A percentile compares a stretch with the other conserved stretches of the same genome.
Evolutionary conservation across 2,888 invertebrate species (phyloP).

Genomic region (Gonocerus acuteangulatus): DNA sequence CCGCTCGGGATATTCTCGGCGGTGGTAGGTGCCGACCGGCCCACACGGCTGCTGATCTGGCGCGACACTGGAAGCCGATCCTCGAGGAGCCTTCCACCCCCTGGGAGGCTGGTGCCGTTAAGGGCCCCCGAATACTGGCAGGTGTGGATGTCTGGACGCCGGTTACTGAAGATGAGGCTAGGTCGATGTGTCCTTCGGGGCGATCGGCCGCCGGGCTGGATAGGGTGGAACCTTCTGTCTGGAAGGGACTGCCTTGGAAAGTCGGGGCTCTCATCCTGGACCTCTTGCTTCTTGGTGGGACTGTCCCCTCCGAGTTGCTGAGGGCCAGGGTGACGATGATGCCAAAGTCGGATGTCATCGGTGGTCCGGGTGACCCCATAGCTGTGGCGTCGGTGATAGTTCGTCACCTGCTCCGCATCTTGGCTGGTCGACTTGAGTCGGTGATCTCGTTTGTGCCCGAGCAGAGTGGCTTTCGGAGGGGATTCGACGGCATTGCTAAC

Average conservation of each 20-base stretch:
- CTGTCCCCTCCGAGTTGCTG: not conserved
- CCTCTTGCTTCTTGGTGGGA: not conserved
- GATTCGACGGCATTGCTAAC: slow-evolving; percentile 1
- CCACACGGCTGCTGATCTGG: no score
- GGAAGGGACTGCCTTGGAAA: slow-evolving; percentile 28
- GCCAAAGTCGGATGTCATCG: not conserved
- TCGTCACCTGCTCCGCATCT: slow-evolving; percentile 31
- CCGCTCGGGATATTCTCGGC: no score
- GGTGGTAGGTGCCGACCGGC: no score
- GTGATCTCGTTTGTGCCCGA: not conserved
- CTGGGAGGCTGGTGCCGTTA: no score
- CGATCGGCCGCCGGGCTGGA: slow-evolving; percentile 41
- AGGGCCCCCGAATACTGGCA: no score
- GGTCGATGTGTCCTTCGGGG: not conserved
- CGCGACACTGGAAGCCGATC: no score
- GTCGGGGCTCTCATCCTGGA: not conserved
- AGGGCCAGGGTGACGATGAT: no score
- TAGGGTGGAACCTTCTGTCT: slow-evolving; percentile 41
- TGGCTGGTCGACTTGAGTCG: slow-evolving; percentile 30
- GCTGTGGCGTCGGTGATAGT: slow-evolving; percentile 31
- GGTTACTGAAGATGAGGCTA: slow-evolving; percentile 39
- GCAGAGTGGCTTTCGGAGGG: slow-evolving; percentile 4
- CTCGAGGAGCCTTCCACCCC: no score
- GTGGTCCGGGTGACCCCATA: slow-evolving; percentile 9
- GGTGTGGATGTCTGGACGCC: slow-evolving; percentile 12